A percentile compares a stretch with the other conserved stretches of the same genome.
These are phyloP conservation scores for Babyrousa celebensis DNA, from an alignment of 2,797 vertebrate genomes.

Conservation along the genomic window DNA sequence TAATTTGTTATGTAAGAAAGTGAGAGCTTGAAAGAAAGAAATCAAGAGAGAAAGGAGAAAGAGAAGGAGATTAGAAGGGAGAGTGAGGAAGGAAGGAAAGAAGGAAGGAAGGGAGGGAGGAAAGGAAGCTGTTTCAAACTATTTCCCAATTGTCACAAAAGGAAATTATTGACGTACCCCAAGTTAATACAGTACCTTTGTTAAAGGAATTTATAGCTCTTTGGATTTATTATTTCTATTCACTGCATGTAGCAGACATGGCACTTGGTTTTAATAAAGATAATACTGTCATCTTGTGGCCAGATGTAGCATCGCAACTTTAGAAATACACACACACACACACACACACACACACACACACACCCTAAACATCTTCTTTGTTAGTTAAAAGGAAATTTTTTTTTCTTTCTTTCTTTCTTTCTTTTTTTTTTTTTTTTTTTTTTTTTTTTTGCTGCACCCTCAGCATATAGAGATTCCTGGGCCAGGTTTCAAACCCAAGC, in stretches of 20 bases:
- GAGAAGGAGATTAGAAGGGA: background rate
- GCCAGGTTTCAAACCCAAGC: too few relatives aligned
- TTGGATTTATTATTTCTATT: slow-evolving; percentile 29
- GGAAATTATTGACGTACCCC: background rate
- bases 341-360: background rate
- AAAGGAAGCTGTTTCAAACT: background rate
- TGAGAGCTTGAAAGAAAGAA: background rate
- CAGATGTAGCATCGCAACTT: background rate
- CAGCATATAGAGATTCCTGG: too few relatives aligned
- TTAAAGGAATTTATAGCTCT: slow-evolving; percentile 2
- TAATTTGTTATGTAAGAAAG: slow-evolving; percentile 43
- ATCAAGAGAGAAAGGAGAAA: background rate
- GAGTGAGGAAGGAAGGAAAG: background rate
- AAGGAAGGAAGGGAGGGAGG: background rate
- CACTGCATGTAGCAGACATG: background rate
- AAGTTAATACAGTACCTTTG: background rate
- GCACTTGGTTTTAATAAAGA: slow-evolving; percentile 46
- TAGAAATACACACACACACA: background rate
- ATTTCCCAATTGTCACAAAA: slow-evolving; percentile 5
- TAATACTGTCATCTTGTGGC: slow-evolving; percentile 73
- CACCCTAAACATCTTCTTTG: background rate
- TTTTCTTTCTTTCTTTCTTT: too few relatives aligned
- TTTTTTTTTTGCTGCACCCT: too few relatives aligned
- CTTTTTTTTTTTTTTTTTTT: too few relatives aligned
- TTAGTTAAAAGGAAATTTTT: background rate